These are phyloP conservation scores for Lonchura striata DNA, from an alignment of 2,113 vertebrate species.

Conservation along the genomic window DNA sequence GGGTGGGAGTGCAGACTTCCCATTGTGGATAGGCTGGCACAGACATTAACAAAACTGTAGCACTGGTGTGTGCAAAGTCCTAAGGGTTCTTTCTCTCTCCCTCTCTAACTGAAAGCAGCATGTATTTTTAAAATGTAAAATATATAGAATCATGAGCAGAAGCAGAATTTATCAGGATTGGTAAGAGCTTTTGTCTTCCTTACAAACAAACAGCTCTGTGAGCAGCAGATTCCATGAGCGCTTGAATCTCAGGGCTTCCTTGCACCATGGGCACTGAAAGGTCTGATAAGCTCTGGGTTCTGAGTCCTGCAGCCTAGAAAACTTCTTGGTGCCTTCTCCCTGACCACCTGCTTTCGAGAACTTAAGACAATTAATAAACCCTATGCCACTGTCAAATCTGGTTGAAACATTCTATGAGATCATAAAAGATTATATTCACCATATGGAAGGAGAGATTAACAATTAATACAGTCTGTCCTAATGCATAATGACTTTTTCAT, in stretches of 20 bases:
- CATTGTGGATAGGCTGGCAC: accelerated
- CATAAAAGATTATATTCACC: not conserved
- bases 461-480: not conserved
- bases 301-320: not conserved
- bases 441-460: not conserved
- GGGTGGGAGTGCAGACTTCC: not conserved
- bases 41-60: accelerated
- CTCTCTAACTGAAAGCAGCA: not conserved
- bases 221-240: not conserved
- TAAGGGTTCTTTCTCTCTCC: not conserved
- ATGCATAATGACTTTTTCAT: not conserved
- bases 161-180: not conserved
- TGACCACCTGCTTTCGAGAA: not conserved
- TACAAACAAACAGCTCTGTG: not conserved
- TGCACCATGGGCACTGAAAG: accelerated
- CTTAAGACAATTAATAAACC: not conserved
- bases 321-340: not conserved
- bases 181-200: not conserved
- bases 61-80: not conserved
- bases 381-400: not conserved
- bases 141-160: not conserved
- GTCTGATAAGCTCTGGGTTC: not conserved
- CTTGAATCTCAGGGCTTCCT: not conserved
- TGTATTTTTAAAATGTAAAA: not conserved
- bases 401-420: not conserved